phyloP scores from a whole-genome alignment of 1,140 invertebrate species.

The Tetramorium simillimum region DNA sequence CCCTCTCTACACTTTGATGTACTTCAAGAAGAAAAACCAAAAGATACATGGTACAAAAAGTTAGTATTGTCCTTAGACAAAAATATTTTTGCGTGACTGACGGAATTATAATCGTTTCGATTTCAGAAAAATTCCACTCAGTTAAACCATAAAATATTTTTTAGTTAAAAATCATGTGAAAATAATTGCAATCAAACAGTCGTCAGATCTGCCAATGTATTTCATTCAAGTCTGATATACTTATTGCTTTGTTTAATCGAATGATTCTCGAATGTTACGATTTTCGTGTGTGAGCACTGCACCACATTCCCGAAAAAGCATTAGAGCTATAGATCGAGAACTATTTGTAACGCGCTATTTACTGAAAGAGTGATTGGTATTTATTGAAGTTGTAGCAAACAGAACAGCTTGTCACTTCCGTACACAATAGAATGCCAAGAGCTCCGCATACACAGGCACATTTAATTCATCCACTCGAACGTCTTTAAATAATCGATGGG shows the following conservation, averaged over 20 bases:
- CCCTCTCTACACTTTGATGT: constrained; percentile 22
- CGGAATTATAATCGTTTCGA: neutral
- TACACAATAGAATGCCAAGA: constrained; percentile 7
- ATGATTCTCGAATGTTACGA: neutral
- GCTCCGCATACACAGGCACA: neutral
- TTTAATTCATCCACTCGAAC: constrained; percentile 42
- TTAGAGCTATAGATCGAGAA: neutral
- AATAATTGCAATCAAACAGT: neutral
- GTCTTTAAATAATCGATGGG: constrained; percentile 52
- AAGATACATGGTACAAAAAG: neutral
- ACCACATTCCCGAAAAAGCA: neutral
- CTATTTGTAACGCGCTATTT: constrained; percentile 31
- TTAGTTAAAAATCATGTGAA: neutral
- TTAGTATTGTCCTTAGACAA: neutral
- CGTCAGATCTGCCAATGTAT: neutral
- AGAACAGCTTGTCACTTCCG: constrained; percentile 25
- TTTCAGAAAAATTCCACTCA: neutral
- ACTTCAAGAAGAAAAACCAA: constrained; percentile 14
- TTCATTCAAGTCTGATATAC: neutral
- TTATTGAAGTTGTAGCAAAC: constrained; percentile 41
- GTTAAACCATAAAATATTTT: neutral
- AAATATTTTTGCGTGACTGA: constrained; percentile 4
- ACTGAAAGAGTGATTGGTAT: constrained; percentile 29
- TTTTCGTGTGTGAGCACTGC: neutral
- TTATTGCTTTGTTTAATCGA: constrained; percentile 8